Conservation (phyloP, 1,140 invertebrate species). For the Teleopsis dalmanni region DNA sequence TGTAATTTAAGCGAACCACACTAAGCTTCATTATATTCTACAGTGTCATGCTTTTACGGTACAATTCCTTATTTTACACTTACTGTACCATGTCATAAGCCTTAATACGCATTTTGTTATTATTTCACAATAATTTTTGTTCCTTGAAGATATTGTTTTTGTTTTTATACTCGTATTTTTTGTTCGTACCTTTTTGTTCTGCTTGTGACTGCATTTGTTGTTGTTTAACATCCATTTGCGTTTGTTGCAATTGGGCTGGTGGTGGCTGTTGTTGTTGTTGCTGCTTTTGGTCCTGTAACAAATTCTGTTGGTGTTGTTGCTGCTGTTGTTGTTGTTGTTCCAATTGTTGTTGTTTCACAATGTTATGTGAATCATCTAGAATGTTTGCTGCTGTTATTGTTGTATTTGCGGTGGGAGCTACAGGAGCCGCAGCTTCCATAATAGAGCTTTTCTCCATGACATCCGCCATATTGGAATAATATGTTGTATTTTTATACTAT, state of each 20-base stretch:
- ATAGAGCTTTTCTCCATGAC: constrained; percentile 42
- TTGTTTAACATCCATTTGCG: not conserved
- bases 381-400: constrained; percentile 3
- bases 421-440: constrained; percentile 14
- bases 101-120: no score
- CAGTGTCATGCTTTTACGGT: not conserved
- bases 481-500: not conserved
- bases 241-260: constrained; percentile 8
- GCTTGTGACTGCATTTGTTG: constrained; percentile 1
- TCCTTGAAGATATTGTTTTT: not conserved
- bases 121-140: no score
- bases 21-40: no score
- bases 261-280: constrained; percentile 20
- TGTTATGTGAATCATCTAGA: constrained; percentile 12
- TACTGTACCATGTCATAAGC: not conserved
- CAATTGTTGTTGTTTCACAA: constrained; percentile 12
- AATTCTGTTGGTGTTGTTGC: constrained; percentile 19
- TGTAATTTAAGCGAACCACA: no score
- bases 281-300: constrained; percentile 12
- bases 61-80: not conserved
- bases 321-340: constrained; percentile 15
- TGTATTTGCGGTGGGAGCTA: constrained; percentile 14
- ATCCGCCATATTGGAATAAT: constrained; percentile 39
- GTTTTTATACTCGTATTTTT: not conserved
- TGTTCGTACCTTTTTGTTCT: constrained; percentile 11